Base-by-base conservation (phyloP, 2,797 vertebrate species). In the Hemitrygon akajei region DNA sequence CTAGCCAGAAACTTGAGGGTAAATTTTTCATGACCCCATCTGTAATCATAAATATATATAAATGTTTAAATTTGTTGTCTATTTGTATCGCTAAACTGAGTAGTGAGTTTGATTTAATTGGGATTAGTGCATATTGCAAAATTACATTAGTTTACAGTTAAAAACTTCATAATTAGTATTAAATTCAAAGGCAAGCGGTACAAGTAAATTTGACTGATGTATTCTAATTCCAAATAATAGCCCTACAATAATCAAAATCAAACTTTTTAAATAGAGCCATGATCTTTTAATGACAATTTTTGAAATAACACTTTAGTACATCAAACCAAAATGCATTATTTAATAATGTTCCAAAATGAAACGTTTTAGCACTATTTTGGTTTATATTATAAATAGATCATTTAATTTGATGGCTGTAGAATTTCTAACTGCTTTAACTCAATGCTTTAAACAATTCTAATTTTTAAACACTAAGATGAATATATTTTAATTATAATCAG, bases 31-130 rank as follows among this genome's bases (percentile, higher is more conserved):
- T 87, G 47, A 47, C 4, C 60, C 27, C 47, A 66, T 87, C 66
- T 34, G 60, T 60, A 20, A 87, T 66, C 30, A 66, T 87, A 87
- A 87, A 87, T 86, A 86, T 86, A 86, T 86, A 86, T 86, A 86
- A 63, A 66, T 34, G 1, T 18, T 63, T 18, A 87, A 66, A 14
- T 14, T 47, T 47, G 47, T 47, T 47, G n/a, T 47, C 47, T 47
- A 47, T 1, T 1, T 47, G 47, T 47, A 47, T 47, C 1, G 47
- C 25, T 12, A 58, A 16, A 30, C 7, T 60, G 75, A 77, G 18
- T n/a, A 77, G 12, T 10, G 34, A n/a, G 11, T 79, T 34, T 34
- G 30, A 87, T 34, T 87, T 34, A n/a, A 34, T n/a, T 7, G 6
- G 27, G 84, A 34, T 66, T 66, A 69, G 12, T 20, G 34, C 7